A percentile compares a stretch with the other conserved stretches of the same genome.
Evolutionary conservation across 2,113 vertebrate species (phyloP).

Genomic region (Lepisosteus osseus): DNA sequence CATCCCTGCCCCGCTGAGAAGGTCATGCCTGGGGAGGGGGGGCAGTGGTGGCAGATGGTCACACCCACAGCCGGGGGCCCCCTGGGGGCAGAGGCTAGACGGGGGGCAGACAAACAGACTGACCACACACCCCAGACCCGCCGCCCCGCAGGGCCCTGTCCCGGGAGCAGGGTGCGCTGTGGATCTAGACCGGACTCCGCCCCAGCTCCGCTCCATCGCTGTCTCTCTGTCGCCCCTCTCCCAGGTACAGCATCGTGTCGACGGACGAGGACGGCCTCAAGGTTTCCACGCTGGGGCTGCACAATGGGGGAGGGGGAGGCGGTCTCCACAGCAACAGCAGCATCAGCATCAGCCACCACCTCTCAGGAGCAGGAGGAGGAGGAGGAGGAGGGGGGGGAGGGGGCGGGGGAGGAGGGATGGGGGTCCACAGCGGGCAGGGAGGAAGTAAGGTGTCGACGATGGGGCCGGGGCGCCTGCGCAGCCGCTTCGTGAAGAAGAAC

Average conservation of each 20-base stretch:
- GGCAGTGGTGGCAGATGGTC: too few relatives aligned
- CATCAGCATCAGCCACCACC: slow-evolving; percentile 6
- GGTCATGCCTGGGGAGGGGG: too few relatives aligned
- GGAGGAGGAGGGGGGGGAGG: slow-evolving; percentile 66
- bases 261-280: slow-evolving; percentile 79
- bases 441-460: slow-evolving; percentile 70
- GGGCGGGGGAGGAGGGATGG: slow-evolving; percentile 63
- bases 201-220: neutral
- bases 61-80: slow-evolving; percentile 42
- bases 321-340: slow-evolving; percentile 33
- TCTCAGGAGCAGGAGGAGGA: slow-evolving; percentile 36
- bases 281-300: slow-evolving; percentile 65
- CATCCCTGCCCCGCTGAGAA: neutral
- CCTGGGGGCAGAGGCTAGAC: slow-evolving; percentile 26
- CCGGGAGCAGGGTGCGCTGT: too few relatives aligned
- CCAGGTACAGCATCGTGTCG: slow-evolving; percentile 81
- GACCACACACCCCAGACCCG: too few relatives aligned
- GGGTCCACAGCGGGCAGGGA: slow-evolving; percentile 65
- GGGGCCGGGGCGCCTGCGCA: slow-evolving; percentile 76
- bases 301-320: slow-evolving; percentile 33
- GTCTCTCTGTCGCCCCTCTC: neutral
- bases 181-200: neutral
- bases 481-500: slow-evolving; percentile 96
- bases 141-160: too few relatives aligned
- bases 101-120: slow-evolving; percentile 24